A percentile compares a stretch with the other conserved stretches of the same genome.
Conservation (phyloP, 2,797 vertebrate species). For the Kryptopterus vitreolus region DNA sequence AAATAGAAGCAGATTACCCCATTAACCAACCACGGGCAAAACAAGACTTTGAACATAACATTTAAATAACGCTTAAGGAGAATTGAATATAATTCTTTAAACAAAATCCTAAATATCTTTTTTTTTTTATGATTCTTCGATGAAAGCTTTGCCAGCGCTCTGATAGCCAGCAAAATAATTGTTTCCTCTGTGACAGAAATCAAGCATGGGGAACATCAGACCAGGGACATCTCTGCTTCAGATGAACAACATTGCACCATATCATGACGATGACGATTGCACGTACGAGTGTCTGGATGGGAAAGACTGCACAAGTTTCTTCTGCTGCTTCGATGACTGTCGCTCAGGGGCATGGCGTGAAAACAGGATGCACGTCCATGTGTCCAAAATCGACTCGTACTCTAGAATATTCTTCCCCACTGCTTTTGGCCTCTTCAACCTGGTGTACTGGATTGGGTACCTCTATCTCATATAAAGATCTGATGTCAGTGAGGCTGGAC, state of each 20-base stretch:
- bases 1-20: no score
- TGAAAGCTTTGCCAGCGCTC: neutral
- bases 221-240: conserved; percentile 88
- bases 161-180: neutral
- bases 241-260: conserved; percentile 86
- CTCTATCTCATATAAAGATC: conserved; percentile 71
- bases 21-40: neutral
- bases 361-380: conserved; percentile 90
- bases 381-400: conserved; percentile 95
- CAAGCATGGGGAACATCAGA: conserved; percentile 78
- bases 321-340: conserved; percentile 96
- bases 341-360: conserved; percentile 91
- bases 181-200: conserved; percentile 68
- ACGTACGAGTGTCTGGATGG: conserved; percentile 92
- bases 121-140: neutral
- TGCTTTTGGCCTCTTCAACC: conserved; percentile 94
- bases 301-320: conserved; percentile 93
- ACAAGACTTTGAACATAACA: neutral
- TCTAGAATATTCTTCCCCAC: conserved; percentile 95
- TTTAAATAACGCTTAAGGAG: neutral
- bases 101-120: neutral
- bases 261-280: conserved; percentile 82
- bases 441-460: conserved; percentile 88
- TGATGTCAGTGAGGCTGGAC: conserved; percentile 28
- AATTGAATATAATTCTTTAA: no score